Percentiles rank a stretch among this genome's conserved stretches.
Conservation (phyloP, 2,888 invertebrate species). For the Tryphoninae sp. region DNA sequence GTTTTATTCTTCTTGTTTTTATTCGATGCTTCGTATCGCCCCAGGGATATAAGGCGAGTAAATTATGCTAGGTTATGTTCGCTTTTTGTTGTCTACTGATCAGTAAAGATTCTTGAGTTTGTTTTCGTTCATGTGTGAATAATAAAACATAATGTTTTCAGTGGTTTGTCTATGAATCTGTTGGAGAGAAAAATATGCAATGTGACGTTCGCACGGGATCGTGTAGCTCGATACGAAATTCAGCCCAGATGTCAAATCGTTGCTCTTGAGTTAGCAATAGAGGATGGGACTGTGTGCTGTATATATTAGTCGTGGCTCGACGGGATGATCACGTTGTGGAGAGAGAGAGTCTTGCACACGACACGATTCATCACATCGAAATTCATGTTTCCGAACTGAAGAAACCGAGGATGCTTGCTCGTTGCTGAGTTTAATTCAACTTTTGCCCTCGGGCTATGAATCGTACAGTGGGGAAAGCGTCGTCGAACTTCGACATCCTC, state of each 20-base stretch:
- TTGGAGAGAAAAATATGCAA: too few species aligned
- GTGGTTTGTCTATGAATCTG: too few species aligned
- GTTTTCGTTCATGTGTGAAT: too few species aligned
- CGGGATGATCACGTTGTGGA: not conserved
- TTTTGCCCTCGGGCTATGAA: not conserved
- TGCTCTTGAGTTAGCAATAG: too few species aligned
- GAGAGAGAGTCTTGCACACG: not conserved
- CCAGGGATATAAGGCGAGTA: not conserved
- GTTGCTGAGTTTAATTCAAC: not conserved
- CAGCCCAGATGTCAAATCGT: too few species aligned
- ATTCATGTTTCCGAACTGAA: not conserved
- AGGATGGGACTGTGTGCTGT: too few species aligned
- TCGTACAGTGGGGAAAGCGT: not conserved
- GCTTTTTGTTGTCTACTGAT: not conserved
- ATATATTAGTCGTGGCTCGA: not conserved
- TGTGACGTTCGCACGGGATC: too few species aligned
- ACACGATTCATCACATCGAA: not conserved
- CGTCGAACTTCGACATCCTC: not conserved
- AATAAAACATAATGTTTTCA: too few species aligned
- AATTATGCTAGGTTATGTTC: not conserved
- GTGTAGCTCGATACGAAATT: too few species aligned
- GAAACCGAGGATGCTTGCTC: not conserved
- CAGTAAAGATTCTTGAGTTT: not conserved
- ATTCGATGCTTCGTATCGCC: not conserved
- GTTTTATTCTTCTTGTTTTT: slow-evolving; percentile 36